Evolutionary conservation across 2,113 vertebrate genomes (phyloP).

Genomic region (Ictalurus furcatus): DNA sequence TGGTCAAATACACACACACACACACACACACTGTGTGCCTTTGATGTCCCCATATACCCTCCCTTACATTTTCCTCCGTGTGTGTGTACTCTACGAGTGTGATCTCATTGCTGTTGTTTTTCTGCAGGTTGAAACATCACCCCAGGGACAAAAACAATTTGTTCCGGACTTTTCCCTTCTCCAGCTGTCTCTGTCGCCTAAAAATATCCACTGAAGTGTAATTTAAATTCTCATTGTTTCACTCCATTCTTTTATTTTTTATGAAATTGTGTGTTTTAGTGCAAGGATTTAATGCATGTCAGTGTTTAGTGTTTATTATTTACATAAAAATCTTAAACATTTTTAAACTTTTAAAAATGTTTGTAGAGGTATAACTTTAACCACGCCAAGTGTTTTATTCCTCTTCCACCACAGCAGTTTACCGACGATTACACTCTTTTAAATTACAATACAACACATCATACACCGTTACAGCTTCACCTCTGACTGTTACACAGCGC

Average conservation of each 20-base stretch:
- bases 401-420: no score
- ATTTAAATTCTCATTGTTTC: no score
- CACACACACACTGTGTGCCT: background rate
- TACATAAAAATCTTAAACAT: background rate
- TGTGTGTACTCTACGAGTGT: constrained; percentile 22
- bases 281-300: background rate
- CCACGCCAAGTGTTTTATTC: no score
- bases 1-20: constrained; percentile 14
- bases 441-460: no score
- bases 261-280: background rate
- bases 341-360: background rate
- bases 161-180: constrained; percentile 43
- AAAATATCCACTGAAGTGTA: background rate
- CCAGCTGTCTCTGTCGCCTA: constrained; percentile 12
- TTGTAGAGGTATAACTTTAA: no score
- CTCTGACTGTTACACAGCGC: background rate
- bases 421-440: no score
- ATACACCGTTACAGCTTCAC: background rate
- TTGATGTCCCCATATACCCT: background rate
- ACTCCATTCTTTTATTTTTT: background rate
- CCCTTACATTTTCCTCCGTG: constrained; percentile 7
- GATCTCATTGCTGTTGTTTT: constrained; percentile 45
- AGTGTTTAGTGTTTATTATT: background rate
- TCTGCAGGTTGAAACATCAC: constrained; percentile 57
- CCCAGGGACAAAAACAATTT: constrained; percentile 59